phyloP scores from a whole-genome alignment of 2,888 invertebrate genomes.

The Petrolisthes manimaculis region DNA sequence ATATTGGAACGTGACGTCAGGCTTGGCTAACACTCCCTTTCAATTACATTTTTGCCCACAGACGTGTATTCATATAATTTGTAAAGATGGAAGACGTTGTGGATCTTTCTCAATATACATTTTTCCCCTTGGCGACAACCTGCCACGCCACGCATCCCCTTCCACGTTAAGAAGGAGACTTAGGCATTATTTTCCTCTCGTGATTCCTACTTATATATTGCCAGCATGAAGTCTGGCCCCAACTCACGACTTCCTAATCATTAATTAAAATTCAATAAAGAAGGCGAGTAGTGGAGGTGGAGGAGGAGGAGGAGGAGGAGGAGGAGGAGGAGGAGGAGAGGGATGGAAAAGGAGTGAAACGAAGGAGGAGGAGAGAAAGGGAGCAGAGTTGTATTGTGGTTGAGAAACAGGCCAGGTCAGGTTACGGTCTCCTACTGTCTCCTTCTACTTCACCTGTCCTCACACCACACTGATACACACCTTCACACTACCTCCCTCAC shows the following conservation, averaged over 20 bases:
- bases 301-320: neutral
- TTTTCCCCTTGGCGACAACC: neutral
- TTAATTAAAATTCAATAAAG: slow-evolving; percentile 38
- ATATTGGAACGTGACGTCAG: slow-evolving; percentile 51
- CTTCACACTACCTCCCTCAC: neutral
- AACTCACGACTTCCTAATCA: slow-evolving; percentile 15
- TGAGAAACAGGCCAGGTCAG: too few species aligned
- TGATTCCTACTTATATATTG: neutral
- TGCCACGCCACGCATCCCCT: neutral
- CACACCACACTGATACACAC: too few species aligned
- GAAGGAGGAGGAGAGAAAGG: too few species aligned
- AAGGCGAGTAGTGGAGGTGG: slow-evolving; percentile 1
- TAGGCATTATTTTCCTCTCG: neutral
- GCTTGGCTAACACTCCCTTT: slow-evolving; percentile 30
- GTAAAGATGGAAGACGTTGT: slow-evolving; percentile 18
- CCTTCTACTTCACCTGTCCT: neutral
- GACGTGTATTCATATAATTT: slow-evolving; percentile 52
- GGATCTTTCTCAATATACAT: neutral
- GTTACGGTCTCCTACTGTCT: neutral
- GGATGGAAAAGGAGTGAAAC: too few species aligned
- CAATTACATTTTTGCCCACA: slow-evolving; percentile 36
- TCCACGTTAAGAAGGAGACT: neutral
- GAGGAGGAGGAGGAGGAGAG: neutral
- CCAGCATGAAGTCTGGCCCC: slow-evolving; percentile 5
- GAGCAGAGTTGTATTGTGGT: too few species aligned